Conservation (phyloP, 2,113 vertebrate species). For the Lophochroa leadbeateri region DNA sequence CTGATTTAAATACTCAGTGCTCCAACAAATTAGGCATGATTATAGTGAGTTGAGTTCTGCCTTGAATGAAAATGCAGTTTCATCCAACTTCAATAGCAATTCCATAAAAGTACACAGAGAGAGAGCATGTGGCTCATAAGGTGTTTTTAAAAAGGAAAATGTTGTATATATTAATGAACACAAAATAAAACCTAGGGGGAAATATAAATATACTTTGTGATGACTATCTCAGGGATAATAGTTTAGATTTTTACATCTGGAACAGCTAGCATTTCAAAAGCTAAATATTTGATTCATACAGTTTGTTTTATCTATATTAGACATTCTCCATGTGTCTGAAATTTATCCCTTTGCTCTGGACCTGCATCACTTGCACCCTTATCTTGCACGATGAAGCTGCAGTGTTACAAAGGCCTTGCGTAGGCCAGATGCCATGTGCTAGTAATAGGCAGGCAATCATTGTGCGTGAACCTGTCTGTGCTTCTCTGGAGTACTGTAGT, state of each 20-base stretch:
- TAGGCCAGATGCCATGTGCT: background rate
- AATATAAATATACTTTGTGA: constrained; percentile 52
- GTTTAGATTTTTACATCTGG: constrained; percentile 53
- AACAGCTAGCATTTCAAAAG: constrained; percentile 52
- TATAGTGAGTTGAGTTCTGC: constrained; percentile 1
- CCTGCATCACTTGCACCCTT: background rate
- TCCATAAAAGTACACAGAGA: constrained; percentile 24
- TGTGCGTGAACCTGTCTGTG: background rate
- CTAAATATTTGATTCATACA: constrained; percentile 35
- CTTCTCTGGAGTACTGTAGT: background rate
- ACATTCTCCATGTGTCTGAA: constrained; percentile 29
- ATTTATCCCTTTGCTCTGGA: background rate
- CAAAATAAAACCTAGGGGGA: constrained; percentile 48
- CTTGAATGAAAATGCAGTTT: constrained; percentile 48
- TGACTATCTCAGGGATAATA: constrained; percentile 45
- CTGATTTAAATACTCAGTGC: constrained; percentile 51
- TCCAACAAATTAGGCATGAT: constrained; percentile 55
- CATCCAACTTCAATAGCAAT: constrained; percentile 9
- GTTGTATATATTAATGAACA: constrained; percentile 51
- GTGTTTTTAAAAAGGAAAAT: constrained; percentile 44
- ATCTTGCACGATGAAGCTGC: background rate
- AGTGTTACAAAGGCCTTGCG: background rate
- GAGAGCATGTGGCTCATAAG: constrained; percentile 18
- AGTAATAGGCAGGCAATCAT: background rate
- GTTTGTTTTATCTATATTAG: constrained; percentile 55